Conservation (phyloP, 2,113 vertebrate genomes). For the Chamaea fasciata region DNA sequence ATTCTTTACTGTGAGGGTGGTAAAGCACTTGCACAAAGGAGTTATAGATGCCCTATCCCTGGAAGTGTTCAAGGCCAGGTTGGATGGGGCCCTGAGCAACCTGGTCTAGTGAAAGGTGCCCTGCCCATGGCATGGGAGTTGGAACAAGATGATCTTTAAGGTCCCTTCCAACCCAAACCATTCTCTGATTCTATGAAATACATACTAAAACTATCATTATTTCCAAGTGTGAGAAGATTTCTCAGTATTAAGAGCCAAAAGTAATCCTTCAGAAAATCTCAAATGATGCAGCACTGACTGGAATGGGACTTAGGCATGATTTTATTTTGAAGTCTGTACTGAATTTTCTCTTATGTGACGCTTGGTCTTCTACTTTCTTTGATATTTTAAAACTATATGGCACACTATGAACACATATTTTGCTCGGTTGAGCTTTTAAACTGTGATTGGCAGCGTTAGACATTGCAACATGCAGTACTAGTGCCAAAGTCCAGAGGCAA, state of each 20-base stretch:
- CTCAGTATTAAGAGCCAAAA: not conserved
- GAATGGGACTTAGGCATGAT: fast-evolving
- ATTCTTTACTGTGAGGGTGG: not conserved
- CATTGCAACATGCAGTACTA: not conserved
- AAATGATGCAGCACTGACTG: not conserved
- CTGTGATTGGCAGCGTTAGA: not conserved
- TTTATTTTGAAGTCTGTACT: not conserved
- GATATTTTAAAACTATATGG: not conserved
- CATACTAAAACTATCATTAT: not conserved
- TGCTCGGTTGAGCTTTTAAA: not conserved
- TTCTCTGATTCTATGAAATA: not conserved
- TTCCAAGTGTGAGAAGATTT: not conserved
- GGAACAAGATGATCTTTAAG: not conserved
- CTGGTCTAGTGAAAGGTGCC: not conserved
- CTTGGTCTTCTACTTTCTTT: not conserved
- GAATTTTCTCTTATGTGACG: not conserved
- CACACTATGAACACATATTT: not conserved
- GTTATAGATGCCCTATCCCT: not conserved
- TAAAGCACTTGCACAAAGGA: not conserved
- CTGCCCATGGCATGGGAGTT: not conserved
- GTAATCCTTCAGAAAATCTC: not conserved
- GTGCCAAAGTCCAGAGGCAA: not conserved
- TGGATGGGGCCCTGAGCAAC: not conserved
- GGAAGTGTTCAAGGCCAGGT: not conserved
- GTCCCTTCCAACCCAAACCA: not conserved